Conservation (phyloP, 2,888 invertebrate genomes). For the Platypus cylindrus region DNA sequence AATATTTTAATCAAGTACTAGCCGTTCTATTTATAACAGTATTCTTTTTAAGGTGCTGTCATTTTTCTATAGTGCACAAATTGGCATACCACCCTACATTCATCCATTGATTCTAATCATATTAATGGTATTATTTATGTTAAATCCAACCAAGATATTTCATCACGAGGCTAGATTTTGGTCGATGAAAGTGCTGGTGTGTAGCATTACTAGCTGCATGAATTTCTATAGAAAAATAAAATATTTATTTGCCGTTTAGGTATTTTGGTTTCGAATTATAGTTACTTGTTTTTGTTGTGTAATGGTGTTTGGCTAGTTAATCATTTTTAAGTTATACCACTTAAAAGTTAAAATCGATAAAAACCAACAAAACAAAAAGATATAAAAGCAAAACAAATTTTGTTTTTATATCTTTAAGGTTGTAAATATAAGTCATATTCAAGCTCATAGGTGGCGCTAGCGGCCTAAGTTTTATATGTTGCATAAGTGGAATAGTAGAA, state of each 20-base stretch:
- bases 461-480: too few species aligned
- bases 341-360: too few species aligned
- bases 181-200: constrained; percentile 78
- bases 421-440: too few species aligned
- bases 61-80: constrained; percentile 64
- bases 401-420: too few species aligned
- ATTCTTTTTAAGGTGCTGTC: constrained; percentile 46
- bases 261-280: too few species aligned
- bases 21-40: not conserved
- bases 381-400: too few species aligned
- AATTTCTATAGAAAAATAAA: too few species aligned
- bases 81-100: constrained; percentile 84
- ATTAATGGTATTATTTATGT: constrained; percentile 70
- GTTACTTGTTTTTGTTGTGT: constrained; percentile 10
- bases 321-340: constrained; percentile 6
- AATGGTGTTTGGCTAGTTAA: constrained; percentile 13
- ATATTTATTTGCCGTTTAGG: too few species aligned
- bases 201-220: constrained; percentile 32
- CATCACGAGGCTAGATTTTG: constrained; percentile 90
- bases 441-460: too few species aligned
- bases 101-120: constrained; percentile 78
- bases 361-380: too few species aligned
- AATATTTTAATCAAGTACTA: not conserved
- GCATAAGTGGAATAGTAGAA: too few species aligned
- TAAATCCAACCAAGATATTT: constrained; percentile 88